phyloP scores from a whole-genome alignment of 2,888 invertebrate species.

The Acleris laterana region DNA sequence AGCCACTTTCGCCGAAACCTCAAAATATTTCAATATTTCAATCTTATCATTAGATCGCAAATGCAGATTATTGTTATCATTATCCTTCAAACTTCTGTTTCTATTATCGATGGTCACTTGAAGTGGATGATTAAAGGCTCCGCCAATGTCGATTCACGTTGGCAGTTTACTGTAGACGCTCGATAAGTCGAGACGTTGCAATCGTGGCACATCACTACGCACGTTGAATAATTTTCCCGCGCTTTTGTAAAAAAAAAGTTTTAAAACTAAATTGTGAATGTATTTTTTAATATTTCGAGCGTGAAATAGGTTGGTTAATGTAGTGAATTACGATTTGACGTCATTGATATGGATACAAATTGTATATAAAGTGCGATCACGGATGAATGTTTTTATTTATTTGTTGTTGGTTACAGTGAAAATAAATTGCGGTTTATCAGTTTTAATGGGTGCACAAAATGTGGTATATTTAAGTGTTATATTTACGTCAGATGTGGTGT shows the following conservation, averaged over 20 bases:
- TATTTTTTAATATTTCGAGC: background rate
- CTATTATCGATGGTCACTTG: slow-evolving; percentile 15
- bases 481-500: background rate
- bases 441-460: background rate
- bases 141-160: slow-evolving; percentile 19
- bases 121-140: slow-evolving; percentile 19
- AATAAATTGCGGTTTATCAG: background rate
- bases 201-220: slow-evolving; percentile 39
- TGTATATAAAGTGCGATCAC: slow-evolving; percentile 8
- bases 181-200: slow-evolving; percentile 43
- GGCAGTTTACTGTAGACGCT: slow-evolving; percentile 33
- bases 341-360: background rate
- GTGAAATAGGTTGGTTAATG: background rate
- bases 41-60: background rate
- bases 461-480: background rate
- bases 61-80: slow-evolving; percentile 13
- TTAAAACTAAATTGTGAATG: slow-evolving; percentile 5
- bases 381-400: background rate
- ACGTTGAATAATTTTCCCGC: slow-evolving; percentile 11
- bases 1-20: background rate
- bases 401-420: background rate
- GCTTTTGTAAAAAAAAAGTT: slow-evolving; percentile 7
- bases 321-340: slow-evolving; percentile 3
- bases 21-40: slow-evolving; percentile 1
- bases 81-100: slow-evolving; percentile 2